Conservation (phyloP, 2,888 invertebrate species). For the Cheilosia grossa region DNA sequence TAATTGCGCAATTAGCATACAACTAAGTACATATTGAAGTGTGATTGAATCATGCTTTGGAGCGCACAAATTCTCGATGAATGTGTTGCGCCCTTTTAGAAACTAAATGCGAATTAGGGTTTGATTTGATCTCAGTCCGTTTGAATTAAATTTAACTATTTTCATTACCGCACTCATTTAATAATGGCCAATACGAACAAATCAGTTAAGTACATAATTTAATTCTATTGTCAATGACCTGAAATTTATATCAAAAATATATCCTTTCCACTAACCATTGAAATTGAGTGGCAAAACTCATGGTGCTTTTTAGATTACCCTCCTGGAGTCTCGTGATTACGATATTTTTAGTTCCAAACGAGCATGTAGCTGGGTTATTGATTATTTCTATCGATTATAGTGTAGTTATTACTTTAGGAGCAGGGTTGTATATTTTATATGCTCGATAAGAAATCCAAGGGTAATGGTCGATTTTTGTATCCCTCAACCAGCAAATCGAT, state of each 20-base stretch:
- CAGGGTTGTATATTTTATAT: background rate
- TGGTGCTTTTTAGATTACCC: background rate
- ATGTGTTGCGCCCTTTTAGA: too few relatives aligned
- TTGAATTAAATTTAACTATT: too few relatives aligned
- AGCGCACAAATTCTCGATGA: too few relatives aligned
- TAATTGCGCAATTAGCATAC: too few relatives aligned
- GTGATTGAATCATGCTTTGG: too few relatives aligned
- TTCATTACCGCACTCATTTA: background rate
- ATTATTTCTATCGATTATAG: conserved; percentile 18
- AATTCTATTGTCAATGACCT: conserved; percentile 5
- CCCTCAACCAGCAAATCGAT: conserved; percentile 4
- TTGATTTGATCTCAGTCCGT: too few relatives aligned
- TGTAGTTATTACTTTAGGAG: background rate
- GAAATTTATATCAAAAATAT: background rate
- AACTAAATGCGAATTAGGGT: too few relatives aligned
- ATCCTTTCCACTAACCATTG: background rate
- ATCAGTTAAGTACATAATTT: conserved; percentile 6
- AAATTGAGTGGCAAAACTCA: background rate
- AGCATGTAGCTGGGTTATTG: too few relatives aligned
- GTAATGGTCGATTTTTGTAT: background rate
- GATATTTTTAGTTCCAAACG: conserved; percentile 16
- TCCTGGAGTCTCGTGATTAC: background rate
- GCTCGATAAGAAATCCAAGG: background rate
- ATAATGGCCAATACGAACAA: background rate
- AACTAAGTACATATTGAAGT: too few relatives aligned